Evolutionary conservation across 2,113 vertebrate genomes (phyloP).

Genomic region (Caranx melampygus): DNA sequence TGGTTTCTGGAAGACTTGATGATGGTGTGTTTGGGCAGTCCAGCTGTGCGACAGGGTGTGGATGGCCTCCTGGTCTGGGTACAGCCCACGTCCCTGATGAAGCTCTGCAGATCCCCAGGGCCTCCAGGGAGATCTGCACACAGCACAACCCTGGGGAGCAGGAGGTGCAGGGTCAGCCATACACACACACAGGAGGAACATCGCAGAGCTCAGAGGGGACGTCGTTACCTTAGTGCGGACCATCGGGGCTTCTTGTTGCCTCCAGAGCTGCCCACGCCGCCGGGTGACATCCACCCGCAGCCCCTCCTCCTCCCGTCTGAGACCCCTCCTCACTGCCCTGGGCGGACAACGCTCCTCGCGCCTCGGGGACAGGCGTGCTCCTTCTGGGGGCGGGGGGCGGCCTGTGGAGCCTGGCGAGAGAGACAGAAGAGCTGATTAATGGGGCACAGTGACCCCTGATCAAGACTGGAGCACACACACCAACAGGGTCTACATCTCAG

Average conservation of each 20-base stretch:
- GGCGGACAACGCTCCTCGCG: conserved; percentile 88
- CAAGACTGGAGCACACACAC: conserved; percentile 34
- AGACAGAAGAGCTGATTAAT: conserved; percentile 77
- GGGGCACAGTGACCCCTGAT: conserved; percentile 79
- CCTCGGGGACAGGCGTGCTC: conserved; percentile 90
- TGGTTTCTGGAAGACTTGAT: conserved; percentile 99
- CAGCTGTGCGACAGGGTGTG: conserved; percentile 99
- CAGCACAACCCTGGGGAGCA: background rate
- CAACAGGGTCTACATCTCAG: no score
- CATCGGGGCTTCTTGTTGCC: conserved; percentile 94
- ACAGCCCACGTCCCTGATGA: conserved; percentile 97
- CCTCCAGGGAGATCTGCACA: conserved; percentile 92
- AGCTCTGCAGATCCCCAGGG: conserved; percentile 97
- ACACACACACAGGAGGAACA: no score
- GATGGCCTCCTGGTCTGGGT: conserved; percentile 98
- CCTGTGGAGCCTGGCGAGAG: conserved; percentile 88
- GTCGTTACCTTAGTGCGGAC: conserved; percentile 89
- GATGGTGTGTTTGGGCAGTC: conserved; percentile 99
- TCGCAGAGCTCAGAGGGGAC: no score
- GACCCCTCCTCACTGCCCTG: conserved; percentile 80
- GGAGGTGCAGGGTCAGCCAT: no score
- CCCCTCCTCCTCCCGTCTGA: conserved; percentile 64
- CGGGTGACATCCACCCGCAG: conserved; percentile 71
- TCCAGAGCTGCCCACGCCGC: conserved; percentile 53
- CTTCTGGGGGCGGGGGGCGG: conserved; percentile 91